Conservation (phyloP, 2,113 vertebrate genomes). For the Leptobrachium ailaonicum region DNA sequence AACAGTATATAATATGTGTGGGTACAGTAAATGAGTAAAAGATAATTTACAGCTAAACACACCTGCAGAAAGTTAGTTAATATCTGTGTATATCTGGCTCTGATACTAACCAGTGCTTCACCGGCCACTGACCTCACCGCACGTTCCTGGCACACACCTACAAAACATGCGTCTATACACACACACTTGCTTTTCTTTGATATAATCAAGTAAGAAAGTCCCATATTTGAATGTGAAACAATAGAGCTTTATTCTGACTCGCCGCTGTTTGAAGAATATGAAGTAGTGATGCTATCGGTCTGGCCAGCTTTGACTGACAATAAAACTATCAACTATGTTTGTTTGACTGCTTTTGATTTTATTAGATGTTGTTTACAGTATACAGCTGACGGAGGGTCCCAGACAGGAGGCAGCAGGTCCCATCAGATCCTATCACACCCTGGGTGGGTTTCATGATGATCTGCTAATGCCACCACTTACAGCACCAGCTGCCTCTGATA, state of each 20-base stretch:
- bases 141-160: too few relatives aligned
- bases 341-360: background rate
- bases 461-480: background rate
- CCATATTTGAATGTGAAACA: background rate
- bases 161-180: too few relatives aligned
- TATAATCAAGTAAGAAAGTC: background rate
- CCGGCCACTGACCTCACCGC: too few relatives aligned
- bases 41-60: too few relatives aligned
- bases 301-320: background rate
- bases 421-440: background rate
- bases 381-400: background rate
- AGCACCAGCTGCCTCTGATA: background rate
- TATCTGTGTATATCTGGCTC: too few relatives aligned
- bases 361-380: background rate
- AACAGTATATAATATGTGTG: too few relatives aligned
- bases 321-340: background rate
- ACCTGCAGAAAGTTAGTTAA: too few relatives aligned
- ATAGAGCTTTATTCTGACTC: background rate
- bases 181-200: too few relatives aligned
- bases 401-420: background rate
- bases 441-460: slow-evolving; percentile 7
- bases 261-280: background rate
- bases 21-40: too few relatives aligned
- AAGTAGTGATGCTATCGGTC: background rate
- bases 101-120: too few relatives aligned